phyloP scores from a whole-genome alignment of 2,888 invertebrate genomes.

The Diarsia rubi region DNA sequence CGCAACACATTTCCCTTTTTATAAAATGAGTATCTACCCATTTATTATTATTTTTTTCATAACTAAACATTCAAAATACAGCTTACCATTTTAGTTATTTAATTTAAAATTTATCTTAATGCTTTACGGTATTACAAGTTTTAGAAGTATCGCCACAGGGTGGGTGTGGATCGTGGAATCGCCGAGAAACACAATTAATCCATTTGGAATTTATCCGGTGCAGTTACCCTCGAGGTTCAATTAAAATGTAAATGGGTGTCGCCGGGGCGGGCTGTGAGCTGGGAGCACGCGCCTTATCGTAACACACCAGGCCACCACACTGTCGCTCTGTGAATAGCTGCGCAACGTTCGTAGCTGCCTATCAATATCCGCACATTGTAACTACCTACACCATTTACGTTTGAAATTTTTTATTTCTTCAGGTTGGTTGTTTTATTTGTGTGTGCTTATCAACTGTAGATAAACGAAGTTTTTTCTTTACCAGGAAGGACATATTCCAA shows the following conservation, averaged over 20 bases:
- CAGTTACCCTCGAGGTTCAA: constrained; percentile 80
- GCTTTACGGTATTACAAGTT: constrained; percentile 52
- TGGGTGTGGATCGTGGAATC: constrained; percentile 68
- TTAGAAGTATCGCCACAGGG: constrained; percentile 46
- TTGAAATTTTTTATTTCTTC: neutral
- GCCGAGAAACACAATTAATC: constrained; percentile 80
- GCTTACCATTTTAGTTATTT: neutral
- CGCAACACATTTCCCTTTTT: neutral
- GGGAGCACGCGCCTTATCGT: constrained; percentile 60
- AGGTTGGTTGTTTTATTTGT: neutral
- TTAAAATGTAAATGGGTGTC: constrained; percentile 84
- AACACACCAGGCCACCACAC: constrained; percentile 58
- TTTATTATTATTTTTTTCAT: neutral
- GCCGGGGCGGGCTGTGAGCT: constrained; percentile 49
- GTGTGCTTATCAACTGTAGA: neutral
- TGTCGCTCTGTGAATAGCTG: constrained; percentile 41
- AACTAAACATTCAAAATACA: neutral
- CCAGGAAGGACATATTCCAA: neutral
- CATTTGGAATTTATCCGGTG: constrained; percentile 81
- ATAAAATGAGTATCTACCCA: neutral
- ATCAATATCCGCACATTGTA: constrained; percentile 26
- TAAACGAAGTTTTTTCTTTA: neutral
- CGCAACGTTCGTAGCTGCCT: constrained; percentile 6
- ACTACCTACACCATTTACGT: constrained; percentile 6
- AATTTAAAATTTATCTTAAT: constrained; percentile 20